Percentiles rank a stretch among this genome's conserved stretches.
These are phyloP conservation scores for Rhabdomys pumilio DNA, from an alignment of 2,797 vertebrate genomes.

Conservation along the genomic window DNA sequence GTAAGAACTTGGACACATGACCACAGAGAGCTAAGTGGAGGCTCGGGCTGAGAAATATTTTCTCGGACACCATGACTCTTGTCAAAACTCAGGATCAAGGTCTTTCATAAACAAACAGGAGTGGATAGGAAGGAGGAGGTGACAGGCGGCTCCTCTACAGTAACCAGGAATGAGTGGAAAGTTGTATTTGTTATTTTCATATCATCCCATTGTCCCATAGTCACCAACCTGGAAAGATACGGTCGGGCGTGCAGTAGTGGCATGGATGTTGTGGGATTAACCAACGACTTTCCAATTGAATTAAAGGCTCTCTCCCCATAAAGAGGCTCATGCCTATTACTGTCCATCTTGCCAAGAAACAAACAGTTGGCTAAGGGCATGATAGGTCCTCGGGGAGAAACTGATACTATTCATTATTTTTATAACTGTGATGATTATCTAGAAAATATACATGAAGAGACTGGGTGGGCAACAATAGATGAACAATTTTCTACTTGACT, in stretches of 20 bases:
- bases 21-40: neutral
- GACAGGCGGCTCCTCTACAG: neutral
- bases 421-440: neutral
- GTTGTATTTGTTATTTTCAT: neutral
- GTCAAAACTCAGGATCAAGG: neutral
- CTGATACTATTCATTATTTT: neutral
- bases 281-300: neutral
- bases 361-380: neutral
- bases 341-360: neutral
- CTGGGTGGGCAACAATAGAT: neutral
- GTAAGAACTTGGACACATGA: neutral
- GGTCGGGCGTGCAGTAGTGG: neutral
- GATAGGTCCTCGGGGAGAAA: neutral
- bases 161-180: neutral
- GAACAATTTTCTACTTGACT: slow-evolving; percentile 33
- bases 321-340: neutral
- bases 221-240: neutral
- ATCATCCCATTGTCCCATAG: neutral
- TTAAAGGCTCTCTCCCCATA: neutral
- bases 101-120: neutral
- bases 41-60: neutral
- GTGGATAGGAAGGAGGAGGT: neutral
- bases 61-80: neutral
- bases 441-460: neutral
- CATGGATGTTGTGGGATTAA: neutral